These are phyloP conservation scores for Holocentrus rufus DNA, from an alignment of 2,797 vertebrate species.

Conservation along the genomic window DNA sequence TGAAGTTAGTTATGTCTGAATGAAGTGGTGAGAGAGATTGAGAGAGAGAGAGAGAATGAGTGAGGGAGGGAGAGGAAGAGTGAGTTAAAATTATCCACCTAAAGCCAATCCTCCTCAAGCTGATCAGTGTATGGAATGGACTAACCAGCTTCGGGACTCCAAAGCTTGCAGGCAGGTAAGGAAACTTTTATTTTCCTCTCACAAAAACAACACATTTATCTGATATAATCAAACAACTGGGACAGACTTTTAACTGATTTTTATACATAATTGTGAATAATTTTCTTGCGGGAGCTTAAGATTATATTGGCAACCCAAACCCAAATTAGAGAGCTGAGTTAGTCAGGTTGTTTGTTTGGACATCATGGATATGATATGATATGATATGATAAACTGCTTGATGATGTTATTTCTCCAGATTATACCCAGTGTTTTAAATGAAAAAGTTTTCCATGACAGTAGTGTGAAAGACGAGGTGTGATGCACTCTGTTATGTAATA, in stretches of 20 bases:
- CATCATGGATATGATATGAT: no score
- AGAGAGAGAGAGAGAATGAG: constrained; percentile 28
- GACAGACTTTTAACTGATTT: no score
- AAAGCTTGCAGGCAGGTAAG: constrained; percentile 68
- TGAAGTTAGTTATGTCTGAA: no score
- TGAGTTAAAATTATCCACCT: constrained; percentile 77
- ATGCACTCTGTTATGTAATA: neutral
- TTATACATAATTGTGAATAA: neutral
- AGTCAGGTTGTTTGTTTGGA: no score
- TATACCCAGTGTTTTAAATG: no score
- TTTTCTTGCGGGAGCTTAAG: neutral
- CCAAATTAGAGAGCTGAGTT: no score
- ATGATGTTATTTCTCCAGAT: no score
- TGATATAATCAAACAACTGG: neutral
- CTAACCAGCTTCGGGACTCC: constrained; percentile 55
- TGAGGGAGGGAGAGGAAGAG: constrained; percentile 35
- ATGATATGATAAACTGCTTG: no score
- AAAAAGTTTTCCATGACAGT: no score
- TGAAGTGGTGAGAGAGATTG: neutral
- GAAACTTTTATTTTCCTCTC: constrained; percentile 37
- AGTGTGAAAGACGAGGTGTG: neutral
- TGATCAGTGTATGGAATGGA: constrained; percentile 75
- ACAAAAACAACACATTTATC: neutral
- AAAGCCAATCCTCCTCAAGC: constrained; percentile 81
- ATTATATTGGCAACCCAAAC: no score